Evolutionary conservation across 2,888 invertebrate species (phyloP).

Genomic region (Empis stercorea): DNA sequence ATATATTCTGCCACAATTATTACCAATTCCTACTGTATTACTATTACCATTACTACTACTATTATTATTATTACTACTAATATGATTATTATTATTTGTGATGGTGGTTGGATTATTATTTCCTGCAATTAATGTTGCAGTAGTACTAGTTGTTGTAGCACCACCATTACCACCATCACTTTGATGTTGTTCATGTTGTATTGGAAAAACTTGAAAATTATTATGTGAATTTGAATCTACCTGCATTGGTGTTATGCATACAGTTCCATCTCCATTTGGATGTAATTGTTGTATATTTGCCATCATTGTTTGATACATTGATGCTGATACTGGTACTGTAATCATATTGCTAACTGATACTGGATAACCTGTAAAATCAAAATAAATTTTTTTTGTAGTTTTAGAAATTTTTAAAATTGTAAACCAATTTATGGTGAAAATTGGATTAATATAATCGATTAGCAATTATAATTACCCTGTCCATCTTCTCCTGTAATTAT

Average conservation of each 20-base stretch:
- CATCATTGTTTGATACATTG: slow-evolving; percentile 94
- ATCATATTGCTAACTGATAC: slow-evolving; percentile 87
- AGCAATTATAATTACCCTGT: too few relatives aligned
- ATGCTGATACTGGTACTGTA: slow-evolving; percentile 86
- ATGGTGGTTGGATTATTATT: too few relatives aligned
- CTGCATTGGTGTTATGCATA: slow-evolving; percentile 76
- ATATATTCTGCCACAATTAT: slow-evolving; percentile 8
- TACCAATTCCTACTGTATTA: background rate
- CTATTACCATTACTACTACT: background rate
- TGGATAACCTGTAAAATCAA: slow-evolving; percentile 39
- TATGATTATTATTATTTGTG: background rate
- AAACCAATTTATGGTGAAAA: too few relatives aligned
- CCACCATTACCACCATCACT: slow-evolving; percentile 9
- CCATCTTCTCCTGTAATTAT: slow-evolving; percentile 92
- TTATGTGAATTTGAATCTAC: slow-evolving; percentile 40
- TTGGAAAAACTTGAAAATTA: slow-evolving; percentile 10
- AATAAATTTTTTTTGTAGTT: background rate
- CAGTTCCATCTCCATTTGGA: slow-evolving; percentile 59
- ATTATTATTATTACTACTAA: background rate
- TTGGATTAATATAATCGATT: too few relatives aligned
- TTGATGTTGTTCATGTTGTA: slow-evolving; percentile 8
- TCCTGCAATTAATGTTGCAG: background rate
- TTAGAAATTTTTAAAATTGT: too few relatives aligned
- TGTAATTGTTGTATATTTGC: slow-evolving; percentile 73
- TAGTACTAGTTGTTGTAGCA: slow-evolving; percentile 13